phyloP scores from a whole-genome alignment of 2,113 vertebrate species.

The Semnopithecus entellus region DNA sequence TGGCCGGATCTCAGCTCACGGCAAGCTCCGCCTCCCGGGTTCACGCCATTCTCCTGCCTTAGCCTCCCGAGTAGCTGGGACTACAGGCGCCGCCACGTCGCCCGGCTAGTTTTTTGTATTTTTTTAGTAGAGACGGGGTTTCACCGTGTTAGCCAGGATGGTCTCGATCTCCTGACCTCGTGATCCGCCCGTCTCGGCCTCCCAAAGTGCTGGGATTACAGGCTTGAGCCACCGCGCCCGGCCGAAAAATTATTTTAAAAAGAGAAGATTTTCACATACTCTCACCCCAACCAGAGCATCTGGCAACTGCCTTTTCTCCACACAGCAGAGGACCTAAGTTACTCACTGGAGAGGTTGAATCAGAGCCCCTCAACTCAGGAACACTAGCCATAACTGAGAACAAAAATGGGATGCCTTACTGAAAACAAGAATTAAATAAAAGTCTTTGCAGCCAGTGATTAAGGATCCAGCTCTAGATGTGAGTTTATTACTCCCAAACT shows the following conservation, averaged over 20 bases:
- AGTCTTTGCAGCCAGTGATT: background rate
- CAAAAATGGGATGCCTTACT: background rate
- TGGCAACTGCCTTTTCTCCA: background rate
- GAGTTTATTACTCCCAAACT: background rate
- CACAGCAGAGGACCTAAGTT: background rate
- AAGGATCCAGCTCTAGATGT: background rate
- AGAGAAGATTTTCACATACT: background rate
- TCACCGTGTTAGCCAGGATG: too few species aligned
- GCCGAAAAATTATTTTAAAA: constrained; percentile 38
- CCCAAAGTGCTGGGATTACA: too few species aligned
- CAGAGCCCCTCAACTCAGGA: background rate
- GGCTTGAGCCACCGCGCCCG: too few species aligned
- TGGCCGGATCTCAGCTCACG: too few species aligned
- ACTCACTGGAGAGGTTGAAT: constrained; percentile 7
- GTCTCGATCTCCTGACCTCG: too few species aligned
- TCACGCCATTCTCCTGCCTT: too few species aligned
- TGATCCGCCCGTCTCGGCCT: too few species aligned
- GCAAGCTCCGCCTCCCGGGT: too few species aligned
- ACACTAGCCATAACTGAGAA: background rate
- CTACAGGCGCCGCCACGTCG: too few species aligned
- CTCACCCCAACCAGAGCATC: background rate
- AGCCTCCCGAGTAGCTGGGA: too few species aligned
- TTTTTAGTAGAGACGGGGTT: too few species aligned
- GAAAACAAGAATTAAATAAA: constrained; percentile 30
- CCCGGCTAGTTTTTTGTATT: too few species aligned